phyloP scores from a whole-genome alignment of 2,888 invertebrate genomes.

The Chymomyza procnemis region DNA sequence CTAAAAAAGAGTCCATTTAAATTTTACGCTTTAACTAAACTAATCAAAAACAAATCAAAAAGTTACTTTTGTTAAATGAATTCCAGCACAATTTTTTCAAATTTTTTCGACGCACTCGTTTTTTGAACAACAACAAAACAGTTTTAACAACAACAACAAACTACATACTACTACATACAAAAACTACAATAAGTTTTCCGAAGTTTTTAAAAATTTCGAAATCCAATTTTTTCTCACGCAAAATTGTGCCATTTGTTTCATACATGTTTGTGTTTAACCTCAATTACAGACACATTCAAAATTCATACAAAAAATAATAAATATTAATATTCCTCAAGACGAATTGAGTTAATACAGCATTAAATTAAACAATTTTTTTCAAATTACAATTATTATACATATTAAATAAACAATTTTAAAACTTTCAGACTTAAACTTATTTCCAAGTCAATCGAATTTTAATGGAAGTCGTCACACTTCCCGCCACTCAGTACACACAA shows the following conservation, averaged over 20 bases:
- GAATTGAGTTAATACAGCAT: constrained; percentile 4
- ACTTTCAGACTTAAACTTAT: constrained; percentile 4
- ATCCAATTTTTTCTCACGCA: not conserved
- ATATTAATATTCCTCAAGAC: constrained; percentile 17
- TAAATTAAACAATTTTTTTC: not conserved
- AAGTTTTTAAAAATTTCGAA: constrained; percentile 40
- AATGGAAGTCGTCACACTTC: constrained; percentile 27
- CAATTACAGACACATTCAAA: constrained; percentile 12
- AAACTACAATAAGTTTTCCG: constrained; percentile 6
- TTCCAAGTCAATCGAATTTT: not conserved
- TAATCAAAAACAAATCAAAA: constrained; percentile 35
- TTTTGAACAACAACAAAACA: constrained; percentile 55
- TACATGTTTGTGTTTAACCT: constrained; percentile 30
- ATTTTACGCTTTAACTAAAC: constrained; percentile 14
- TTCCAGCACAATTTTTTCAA: constrained; percentile 66
- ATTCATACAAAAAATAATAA: constrained; percentile 7
- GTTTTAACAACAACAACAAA: constrained; percentile 23
- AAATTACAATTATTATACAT: not conserved
- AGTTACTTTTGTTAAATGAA: constrained; percentile 63
- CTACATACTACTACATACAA: not conserved
- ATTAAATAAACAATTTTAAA: not conserved
- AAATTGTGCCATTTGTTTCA: constrained; percentile 45
- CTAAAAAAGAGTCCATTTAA: constrained; percentile 26
- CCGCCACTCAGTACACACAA: constrained; percentile 20
- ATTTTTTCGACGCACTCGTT: constrained; percentile 65